These are phyloP conservation scores for Sardina pilchardus DNA, from an alignment of 2,113 vertebrate genomes.

Conservation along the genomic window DNA sequence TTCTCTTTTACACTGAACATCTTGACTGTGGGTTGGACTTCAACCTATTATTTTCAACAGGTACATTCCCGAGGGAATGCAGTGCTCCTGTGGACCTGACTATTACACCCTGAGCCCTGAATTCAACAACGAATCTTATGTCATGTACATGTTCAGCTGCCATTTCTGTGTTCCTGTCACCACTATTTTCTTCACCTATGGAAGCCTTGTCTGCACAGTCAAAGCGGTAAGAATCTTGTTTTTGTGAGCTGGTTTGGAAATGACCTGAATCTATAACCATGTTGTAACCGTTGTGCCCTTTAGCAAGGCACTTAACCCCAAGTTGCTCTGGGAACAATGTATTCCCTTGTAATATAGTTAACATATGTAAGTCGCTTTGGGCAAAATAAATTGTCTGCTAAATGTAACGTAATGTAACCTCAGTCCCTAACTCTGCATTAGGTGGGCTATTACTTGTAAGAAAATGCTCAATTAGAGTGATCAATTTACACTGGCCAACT, in stretches of 20 bases:
- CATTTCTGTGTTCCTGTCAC: conserved; percentile 70
- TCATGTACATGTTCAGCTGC: conserved; percentile 73
- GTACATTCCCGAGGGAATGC: conserved; percentile 77
- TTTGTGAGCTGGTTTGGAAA: not conserved
- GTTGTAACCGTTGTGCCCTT: too few relatives aligned
- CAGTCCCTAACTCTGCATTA: too few relatives aligned
- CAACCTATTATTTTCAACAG: conserved; percentile 49
- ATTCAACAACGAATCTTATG: conserved; percentile 76
- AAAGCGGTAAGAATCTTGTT: conserved; percentile 66
- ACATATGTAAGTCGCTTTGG: too few relatives aligned
- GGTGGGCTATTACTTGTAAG: too few relatives aligned
- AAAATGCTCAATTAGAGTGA: too few relatives aligned
- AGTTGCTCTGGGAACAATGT: too few relatives aligned
- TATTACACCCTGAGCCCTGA: conserved; percentile 76
- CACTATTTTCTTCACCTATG: conserved; percentile 78
- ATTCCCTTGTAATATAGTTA: too few relatives aligned
- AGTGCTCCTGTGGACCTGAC: conserved; percentile 76
- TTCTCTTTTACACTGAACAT: not conserved
- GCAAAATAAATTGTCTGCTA: too few relatives aligned
- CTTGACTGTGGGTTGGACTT: not conserved
- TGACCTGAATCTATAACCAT: not conserved
- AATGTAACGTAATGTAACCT: too few relatives aligned
- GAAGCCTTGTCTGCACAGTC: conserved; percentile 76
- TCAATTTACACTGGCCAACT: too few relatives aligned
- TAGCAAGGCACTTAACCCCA: too few relatives aligned